These are phyloP conservation scores for Eucera pruinosa DNA, from an alignment of 2,888 invertebrate species.

Conservation along the genomic window DNA sequence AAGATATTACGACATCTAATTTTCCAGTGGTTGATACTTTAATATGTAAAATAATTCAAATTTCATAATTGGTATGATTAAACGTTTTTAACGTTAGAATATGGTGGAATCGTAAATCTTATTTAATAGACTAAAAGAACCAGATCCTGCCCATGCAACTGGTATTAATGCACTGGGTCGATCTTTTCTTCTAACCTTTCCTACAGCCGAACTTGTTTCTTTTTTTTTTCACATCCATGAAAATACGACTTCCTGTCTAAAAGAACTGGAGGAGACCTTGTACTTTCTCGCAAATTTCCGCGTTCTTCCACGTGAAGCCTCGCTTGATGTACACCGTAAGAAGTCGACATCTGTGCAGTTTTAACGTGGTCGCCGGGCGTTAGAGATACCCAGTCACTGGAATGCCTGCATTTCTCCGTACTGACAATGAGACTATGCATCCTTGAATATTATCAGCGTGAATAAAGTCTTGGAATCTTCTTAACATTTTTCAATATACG, in stretches of 20 bases:
- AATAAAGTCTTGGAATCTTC: conserved; percentile 9
- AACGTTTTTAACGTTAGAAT: too few relatives aligned
- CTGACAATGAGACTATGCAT: conserved; percentile 1
- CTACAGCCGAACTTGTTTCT: background rate
- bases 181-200: background rate
- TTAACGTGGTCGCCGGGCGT: conserved; percentile 22
- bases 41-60: too few relatives aligned
- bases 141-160: too few relatives aligned
- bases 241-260: conserved; percentile 22
- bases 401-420: conserved; percentile 1
- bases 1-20: too few relatives aligned
- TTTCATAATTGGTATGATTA: too few relatives aligned
- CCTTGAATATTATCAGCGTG: conserved; percentile 19
- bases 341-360: conserved; percentile 35
- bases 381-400: conserved; percentile 28
- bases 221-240: background rate
- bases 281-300: conserved; percentile 32
- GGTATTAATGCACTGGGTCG: background rate
- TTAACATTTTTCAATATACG: background rate
- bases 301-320: conserved; percentile 12
- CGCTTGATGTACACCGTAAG: conserved; percentile 7
- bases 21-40: too few relatives aligned
- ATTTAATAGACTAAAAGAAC: background rate
- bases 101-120: background rate
- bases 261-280: conserved; percentile 26